phyloP scores from a whole-genome alignment of 1,140 invertebrate species.

The Drosophila virilis region DNA sequence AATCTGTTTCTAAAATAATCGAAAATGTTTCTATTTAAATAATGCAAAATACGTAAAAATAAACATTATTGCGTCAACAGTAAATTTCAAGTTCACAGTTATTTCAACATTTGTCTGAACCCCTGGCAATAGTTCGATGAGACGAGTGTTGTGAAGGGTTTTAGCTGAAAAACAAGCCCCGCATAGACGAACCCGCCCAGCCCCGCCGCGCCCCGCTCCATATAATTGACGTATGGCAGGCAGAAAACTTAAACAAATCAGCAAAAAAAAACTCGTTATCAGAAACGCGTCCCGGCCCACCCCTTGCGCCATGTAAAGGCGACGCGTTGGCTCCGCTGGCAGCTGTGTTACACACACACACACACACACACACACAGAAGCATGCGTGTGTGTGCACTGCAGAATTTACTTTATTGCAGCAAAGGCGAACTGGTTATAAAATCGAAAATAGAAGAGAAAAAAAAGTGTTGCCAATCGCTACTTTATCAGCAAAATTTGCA shows the following conservation, averaged over 20 bases:
- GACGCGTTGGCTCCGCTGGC: slow-evolving; percentile 11
- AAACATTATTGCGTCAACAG: not conserved
- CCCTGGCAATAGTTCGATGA: not conserved
- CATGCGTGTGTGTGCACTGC: too few relatives aligned
- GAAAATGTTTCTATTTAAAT: not conserved
- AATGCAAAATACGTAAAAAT: too few relatives aligned
- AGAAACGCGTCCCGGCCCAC: not conserved
- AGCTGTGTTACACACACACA: slow-evolving; percentile 7
- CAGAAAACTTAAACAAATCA: not conserved
- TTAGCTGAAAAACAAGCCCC: slow-evolving; percentile 2
- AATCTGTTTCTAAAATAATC: not conserved
- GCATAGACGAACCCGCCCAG: not conserved
- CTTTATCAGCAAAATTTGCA: slow-evolving; percentile 34
- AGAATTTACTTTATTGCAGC: slow-evolving; percentile 7
- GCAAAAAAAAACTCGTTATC: slow-evolving; percentile 41
- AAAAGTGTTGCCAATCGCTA: slow-evolving; percentile 33
- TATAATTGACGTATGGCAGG: not conserved
- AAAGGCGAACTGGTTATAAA: not conserved
- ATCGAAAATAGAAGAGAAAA: slow-evolving; percentile 5
- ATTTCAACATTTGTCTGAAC: too few relatives aligned
- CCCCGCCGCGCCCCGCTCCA: not conserved
- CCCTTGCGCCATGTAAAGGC: slow-evolving; percentile 11
- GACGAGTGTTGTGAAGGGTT: not conserved
- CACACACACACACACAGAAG: too few relatives aligned
- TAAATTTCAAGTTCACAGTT: too few relatives aligned